Percentiles rank a stretch among this genome's conserved stretches.
Conservation (phyloP, 2,888 invertebrate species). For the Cordilura impudica region DNA sequence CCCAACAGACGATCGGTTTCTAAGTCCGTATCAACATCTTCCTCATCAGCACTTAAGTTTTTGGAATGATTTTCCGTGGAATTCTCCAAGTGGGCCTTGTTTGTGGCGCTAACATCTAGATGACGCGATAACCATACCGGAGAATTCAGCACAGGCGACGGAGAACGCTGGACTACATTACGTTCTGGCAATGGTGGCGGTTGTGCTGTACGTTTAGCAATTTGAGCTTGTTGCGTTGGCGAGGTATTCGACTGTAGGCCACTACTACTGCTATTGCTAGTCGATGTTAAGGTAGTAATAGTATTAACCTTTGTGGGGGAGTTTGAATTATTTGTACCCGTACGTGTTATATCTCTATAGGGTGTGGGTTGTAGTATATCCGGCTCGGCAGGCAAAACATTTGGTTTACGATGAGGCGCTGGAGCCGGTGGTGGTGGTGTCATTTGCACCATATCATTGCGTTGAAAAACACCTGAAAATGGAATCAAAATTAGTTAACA, state of each 20-base stretch:
- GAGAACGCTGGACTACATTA: constrained; percentile 68
- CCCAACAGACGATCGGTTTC: constrained; percentile 98
- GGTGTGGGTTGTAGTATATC: constrained; percentile 65
- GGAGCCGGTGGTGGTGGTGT: constrained; percentile 88
- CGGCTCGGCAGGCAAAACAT: constrained; percentile 65
- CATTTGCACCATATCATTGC: constrained; percentile 78
- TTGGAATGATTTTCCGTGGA: constrained; percentile 81
- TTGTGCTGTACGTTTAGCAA: constrained; percentile 66
- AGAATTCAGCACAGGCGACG: constrained; percentile 79
- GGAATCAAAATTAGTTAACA: not conserved
- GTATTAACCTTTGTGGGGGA: constrained; percentile 58
- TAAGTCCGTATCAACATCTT: constrained; percentile 96
- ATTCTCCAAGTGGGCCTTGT: constrained; percentile 71
- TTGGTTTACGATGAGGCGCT: constrained; percentile 83
- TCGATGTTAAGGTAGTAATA: constrained; percentile 59
- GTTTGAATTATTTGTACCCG: constrained; percentile 48
- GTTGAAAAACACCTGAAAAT: constrained; percentile 74
- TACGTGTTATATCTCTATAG: constrained; percentile 61
- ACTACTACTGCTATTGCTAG: constrained; percentile 56
- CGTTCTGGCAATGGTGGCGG: constrained; percentile 76
- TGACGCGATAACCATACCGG: constrained; percentile 86
- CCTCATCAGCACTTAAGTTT: constrained; percentile 83
- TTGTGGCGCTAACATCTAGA: constrained; percentile 68
- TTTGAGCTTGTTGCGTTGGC: constrained; percentile 62
- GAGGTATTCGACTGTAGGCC: constrained; percentile 52